Evolutionary conservation across 92 coral and sea anemone species (phyloP).

Genomic region (Paramuricea clavata): DNA sequence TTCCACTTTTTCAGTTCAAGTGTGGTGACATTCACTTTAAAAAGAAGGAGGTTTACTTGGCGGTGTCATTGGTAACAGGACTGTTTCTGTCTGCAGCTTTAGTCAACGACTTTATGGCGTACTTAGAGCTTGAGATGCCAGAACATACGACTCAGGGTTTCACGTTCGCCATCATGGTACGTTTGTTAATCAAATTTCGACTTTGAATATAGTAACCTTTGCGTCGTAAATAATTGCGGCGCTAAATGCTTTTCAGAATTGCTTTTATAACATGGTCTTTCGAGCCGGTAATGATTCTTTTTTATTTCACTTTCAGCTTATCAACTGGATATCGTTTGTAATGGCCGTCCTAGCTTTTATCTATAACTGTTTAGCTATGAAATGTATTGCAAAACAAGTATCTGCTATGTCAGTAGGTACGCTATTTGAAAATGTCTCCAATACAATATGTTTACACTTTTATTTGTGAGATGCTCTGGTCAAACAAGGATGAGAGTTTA

Average conservation of each 20-base stretch:
- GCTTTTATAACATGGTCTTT: not conserved
- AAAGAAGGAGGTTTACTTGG: constrained; percentile 88
- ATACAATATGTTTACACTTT: too few relatives aligned
- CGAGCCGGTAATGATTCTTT: not conserved
- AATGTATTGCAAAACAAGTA: constrained; percentile 76
- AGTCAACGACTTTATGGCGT: constrained; percentile 89
- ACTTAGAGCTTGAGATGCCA: constrained; percentile 85
- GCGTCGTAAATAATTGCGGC: not conserved
- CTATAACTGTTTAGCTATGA: constrained; percentile 89
- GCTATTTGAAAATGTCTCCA: not conserved
- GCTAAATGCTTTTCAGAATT: not conserved
- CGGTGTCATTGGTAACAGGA: constrained; percentile 77
- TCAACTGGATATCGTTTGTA: constrained; percentile 80
- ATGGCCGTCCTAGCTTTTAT: constrained; percentile 84
- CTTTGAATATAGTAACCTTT: not conserved
- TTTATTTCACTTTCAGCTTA: constrained; percentile 61
- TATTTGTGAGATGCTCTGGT: too few relatives aligned
- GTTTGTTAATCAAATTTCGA: not conserved
- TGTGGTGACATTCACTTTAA: constrained; percentile 86
- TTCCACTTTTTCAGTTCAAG: constrained; percentile 80
- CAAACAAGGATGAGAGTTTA: not conserved
- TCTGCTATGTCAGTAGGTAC: constrained; percentile 87
- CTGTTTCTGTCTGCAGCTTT: constrained; percentile 78
- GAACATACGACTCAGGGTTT: constrained; percentile 90
- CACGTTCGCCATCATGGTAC: constrained; percentile 85